These are phyloP conservation scores for Zonotrichia leucophrys DNA, from an alignment of 2,113 vertebrate species.

Conservation along the genomic window DNA sequence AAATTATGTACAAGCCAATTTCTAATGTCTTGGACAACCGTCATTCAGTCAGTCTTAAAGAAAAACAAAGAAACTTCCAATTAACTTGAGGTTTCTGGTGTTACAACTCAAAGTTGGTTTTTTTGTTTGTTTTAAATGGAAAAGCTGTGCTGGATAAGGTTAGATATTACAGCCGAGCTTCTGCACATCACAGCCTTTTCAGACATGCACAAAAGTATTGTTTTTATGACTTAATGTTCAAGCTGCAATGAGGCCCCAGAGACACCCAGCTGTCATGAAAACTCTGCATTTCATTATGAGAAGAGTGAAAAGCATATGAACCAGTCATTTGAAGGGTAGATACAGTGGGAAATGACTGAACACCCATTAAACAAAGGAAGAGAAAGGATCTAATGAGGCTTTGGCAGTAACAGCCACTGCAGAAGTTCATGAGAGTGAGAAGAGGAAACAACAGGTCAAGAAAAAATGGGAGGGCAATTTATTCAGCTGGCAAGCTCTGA, in stretches of 20 bases:
- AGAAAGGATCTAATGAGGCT: neutral
- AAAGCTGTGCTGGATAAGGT: neutral
- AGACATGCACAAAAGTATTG: neutral
- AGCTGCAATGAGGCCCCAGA: conserved; percentile 2
- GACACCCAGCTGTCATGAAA: neutral
- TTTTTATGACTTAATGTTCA: neutral
- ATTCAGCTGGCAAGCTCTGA: neutral
- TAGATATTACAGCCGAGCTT: neutral
- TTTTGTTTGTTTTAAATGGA: neutral
- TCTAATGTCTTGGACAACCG: neutral
- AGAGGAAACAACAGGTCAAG: neutral
- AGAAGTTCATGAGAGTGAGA: neutral
- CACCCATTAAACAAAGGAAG: neutral
- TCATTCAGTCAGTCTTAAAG: neutral
- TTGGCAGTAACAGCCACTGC: neutral
- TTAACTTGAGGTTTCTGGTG: neutral
- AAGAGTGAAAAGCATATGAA: conserved; percentile 5
- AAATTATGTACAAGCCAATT: neutral
- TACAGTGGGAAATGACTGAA: conserved; percentile 20
- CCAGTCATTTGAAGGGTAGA: neutral
- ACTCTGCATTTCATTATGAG: neutral
- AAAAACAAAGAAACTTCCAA: neutral
- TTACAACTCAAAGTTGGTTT: neutral
- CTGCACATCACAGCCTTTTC: neutral
- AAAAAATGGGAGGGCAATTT: neutral